Conservation (phyloP, 2,113 vertebrate species). For the Peromyscus polionotus region DNA sequence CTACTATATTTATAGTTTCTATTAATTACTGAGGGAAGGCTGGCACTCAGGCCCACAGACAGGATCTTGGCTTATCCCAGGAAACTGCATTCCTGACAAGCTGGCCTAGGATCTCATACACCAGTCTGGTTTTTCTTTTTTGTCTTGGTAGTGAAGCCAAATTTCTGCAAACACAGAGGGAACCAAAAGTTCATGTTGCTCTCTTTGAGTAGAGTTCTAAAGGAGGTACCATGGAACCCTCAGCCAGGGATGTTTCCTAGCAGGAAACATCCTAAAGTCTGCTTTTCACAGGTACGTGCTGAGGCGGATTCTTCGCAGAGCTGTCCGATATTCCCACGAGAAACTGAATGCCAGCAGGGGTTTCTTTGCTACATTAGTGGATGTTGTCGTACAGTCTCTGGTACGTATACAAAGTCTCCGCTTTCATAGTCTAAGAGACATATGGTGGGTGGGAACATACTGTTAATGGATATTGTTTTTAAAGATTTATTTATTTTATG, state of each 20-base stretch:
- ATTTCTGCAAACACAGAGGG: background rate
- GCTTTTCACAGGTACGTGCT: constrained; percentile 92
- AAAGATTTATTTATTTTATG: background rate
- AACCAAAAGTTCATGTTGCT: background rate
- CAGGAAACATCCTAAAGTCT: constrained; percentile 23
- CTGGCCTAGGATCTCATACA: background rate
- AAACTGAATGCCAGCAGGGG: constrained; percentile 95
- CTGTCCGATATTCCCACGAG: constrained; percentile 97
- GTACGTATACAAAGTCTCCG: constrained; percentile 84
- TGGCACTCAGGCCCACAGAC: background rate
- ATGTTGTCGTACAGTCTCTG: constrained; percentile 96
- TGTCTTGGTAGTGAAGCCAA: background rate
- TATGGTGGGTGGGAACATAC: background rate
- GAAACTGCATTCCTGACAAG: background rate
- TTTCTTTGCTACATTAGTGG: constrained; percentile 97
- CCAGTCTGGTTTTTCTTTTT: background rate
- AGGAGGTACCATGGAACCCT: background rate
- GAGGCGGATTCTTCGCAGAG: constrained; percentile 96
- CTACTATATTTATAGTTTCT: background rate
- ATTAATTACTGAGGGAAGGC: background rate
- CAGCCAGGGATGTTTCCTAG: background rate
- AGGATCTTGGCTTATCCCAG: background rate
- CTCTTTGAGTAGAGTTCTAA: background rate
- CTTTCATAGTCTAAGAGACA: background rate
- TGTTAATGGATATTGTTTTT: background rate